These are phyloP conservation scores for Drosophila littoralis DNA, from an alignment of 1,140 invertebrate genomes.

Conservation along the genomic window DNA sequence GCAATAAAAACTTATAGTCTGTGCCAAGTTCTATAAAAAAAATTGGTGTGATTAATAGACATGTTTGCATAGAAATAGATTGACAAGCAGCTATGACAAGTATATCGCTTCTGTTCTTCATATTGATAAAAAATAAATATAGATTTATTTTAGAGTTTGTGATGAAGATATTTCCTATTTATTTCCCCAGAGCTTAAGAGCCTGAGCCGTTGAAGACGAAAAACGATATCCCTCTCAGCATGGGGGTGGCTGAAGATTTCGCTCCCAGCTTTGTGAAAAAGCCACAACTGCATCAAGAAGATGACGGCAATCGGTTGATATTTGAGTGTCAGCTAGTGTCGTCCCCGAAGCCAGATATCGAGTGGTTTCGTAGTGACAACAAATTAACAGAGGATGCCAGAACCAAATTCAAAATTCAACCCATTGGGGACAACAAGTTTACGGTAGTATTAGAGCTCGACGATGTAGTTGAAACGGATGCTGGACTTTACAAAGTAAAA, in stretches of 20 bases:
- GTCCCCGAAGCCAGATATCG: constrained; percentile 94
- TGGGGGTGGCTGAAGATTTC: constrained; percentile 91
- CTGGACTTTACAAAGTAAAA: constrained; percentile 98
- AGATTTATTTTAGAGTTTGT: background rate
- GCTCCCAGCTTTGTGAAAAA: constrained; percentile 99
- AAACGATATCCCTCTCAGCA: constrained; percentile 70
- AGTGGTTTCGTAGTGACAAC: constrained; percentile 95
- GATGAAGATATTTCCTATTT: background rate
- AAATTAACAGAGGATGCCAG: constrained; percentile 92
- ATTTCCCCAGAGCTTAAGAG: constrained; percentile 49
- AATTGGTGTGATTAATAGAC: too few species aligned
- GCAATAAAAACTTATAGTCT: too few species aligned
- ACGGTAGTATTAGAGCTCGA: constrained; percentile 96
- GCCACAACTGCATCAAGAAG: constrained; percentile 97
- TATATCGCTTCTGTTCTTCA: too few species aligned
- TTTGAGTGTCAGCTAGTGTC: constrained; percentile 97
- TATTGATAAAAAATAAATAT: background rate
- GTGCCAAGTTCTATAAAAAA: too few species aligned
- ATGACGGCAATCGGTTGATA: constrained; percentile 97
- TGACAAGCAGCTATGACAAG: too few species aligned
- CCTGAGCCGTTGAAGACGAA: constrained; percentile 62
- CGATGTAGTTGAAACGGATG: constrained; percentile 97
- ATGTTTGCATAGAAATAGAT: too few species aligned
- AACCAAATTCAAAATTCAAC: constrained; percentile 94
- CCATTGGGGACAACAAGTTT: constrained; percentile 93